phyloP scores from a whole-genome alignment of 23 tunicate species.

The Oikopleura vanhoeffeni region DNA sequence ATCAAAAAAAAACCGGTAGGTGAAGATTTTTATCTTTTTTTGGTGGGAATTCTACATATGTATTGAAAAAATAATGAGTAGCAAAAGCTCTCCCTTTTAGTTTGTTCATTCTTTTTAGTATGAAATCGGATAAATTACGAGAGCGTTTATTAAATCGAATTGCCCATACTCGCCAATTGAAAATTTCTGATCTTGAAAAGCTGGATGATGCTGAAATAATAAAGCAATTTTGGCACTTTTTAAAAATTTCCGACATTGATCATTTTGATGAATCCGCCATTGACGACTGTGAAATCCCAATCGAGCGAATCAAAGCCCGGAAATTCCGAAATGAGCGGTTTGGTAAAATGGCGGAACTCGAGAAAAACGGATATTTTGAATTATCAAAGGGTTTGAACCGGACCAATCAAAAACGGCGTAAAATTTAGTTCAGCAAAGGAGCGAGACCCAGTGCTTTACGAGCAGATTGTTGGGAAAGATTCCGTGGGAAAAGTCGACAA shows the following conservation, averaged over 20 bases:
- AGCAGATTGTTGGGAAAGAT: background rate
- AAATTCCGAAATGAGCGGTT: background rate
- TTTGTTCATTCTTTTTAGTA: background rate
- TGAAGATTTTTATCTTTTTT: too few relatives aligned
- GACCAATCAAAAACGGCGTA: background rate
- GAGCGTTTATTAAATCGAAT: background rate
- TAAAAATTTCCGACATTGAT: background rate
- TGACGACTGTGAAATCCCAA: background rate
- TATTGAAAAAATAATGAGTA: too few relatives aligned
- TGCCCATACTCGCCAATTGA: background rate
- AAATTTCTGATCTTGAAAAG: background rate
- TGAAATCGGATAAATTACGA: background rate
- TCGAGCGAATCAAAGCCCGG: background rate
- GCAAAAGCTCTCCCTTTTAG: too few relatives aligned
- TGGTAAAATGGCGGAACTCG: background rate
- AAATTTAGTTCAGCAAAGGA: background rate
- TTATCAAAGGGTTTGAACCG: background rate
- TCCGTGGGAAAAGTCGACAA: background rate
- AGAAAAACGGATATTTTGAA: conserved; percentile 10
- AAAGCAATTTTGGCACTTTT: background rate
- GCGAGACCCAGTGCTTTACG: background rate
- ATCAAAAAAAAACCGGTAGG: too few relatives aligned
- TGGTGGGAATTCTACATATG: too few relatives aligned
- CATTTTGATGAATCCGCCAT: background rate
- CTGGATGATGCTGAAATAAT: background rate